These are phyloP conservation scores for Drosophila monieri DNA, from an alignment of 2,888 invertebrate species.

Conservation along the genomic window DNA sequence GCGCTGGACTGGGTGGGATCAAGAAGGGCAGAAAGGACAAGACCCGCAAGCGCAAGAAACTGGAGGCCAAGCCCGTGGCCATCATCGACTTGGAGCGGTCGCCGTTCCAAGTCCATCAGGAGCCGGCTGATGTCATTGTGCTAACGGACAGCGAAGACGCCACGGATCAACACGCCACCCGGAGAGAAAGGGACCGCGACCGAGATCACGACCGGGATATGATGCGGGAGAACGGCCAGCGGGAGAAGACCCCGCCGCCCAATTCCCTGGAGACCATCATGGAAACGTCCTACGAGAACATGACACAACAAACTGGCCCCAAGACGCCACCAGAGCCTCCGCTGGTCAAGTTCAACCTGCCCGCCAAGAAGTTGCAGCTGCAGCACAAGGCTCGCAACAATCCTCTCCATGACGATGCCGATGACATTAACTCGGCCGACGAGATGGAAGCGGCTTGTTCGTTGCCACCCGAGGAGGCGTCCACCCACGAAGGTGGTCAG, in stretches of 20 bases:
- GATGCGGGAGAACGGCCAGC: constrained; percentile 69
- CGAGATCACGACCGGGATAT: constrained; percentile 36
- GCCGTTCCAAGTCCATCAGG: constrained; percentile 92
- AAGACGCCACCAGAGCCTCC: constrained; percentile 91
- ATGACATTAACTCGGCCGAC: constrained; percentile 71
- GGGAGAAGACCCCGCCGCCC: constrained; percentile 78
- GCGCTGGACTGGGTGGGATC: constrained; percentile 19
- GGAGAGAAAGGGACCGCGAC: constrained; percentile 13
- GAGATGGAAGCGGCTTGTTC: constrained; percentile 65
- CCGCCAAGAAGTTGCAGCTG: constrained; percentile 83
- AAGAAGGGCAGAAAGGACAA: constrained; percentile 76
- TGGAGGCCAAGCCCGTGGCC: constrained; percentile 88
- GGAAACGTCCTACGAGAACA: constrained; percentile 81
- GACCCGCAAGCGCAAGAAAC: constrained; percentile 85
- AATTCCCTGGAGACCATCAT: constrained; percentile 79
- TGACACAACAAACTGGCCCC: constrained; percentile 86
- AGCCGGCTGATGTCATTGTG: constrained; percentile 92
- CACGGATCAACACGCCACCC: constrained; percentile 60
- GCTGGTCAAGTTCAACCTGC: constrained; percentile 86
- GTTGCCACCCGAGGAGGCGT: constrained; percentile 45
- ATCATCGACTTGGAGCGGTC: constrained; percentile 94
- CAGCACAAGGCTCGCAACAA: constrained; percentile 87
- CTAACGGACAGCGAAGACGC: constrained; percentile 91
- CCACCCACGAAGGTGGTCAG: constrained; percentile 70
- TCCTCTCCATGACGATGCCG: constrained; percentile 86